A percentile compares a stretch with the other conserved stretches of the same genome.
Conservation (phyloP, 2,888 invertebrate species). For the Nephrotoma guestfalica region DNA sequence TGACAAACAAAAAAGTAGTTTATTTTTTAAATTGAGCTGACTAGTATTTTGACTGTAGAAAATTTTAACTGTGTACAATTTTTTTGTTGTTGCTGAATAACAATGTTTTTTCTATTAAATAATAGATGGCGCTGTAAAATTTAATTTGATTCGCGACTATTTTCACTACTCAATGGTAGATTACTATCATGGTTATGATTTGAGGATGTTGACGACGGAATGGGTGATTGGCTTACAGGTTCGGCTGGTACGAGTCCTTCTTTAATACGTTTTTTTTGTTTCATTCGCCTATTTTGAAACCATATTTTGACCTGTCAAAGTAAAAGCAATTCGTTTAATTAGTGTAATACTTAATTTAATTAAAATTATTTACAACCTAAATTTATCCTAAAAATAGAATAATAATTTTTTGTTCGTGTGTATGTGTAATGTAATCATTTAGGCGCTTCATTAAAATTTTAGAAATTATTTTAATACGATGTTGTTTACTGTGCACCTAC, state of each 20-base stretch:
- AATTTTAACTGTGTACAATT: not conserved
- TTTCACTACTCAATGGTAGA: slow-evolving; percentile 46
- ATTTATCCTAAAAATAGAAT: not conserved
- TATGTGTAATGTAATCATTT: not conserved
- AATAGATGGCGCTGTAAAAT: not conserved
- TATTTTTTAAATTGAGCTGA: not conserved
- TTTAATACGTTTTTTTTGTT: slow-evolving; percentile 93
- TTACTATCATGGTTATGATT: slow-evolving; percentile 15
- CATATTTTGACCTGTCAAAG: slow-evolving; percentile 69
- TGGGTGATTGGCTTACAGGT: slow-evolving; percentile 36
- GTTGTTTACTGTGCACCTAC: too few species aligned
- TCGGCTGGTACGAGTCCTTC: slow-evolving; percentile 67
- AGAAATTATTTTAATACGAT: too few species aligned
- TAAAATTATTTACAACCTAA: not conserved
- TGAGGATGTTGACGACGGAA: slow-evolving; percentile 20
- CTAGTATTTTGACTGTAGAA: not conserved
- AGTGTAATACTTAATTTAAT: slow-evolving; percentile 32
- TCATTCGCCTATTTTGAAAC: slow-evolving; percentile 98
- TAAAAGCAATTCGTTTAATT: not conserved
- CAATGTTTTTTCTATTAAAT: not conserved
- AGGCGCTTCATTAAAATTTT: too few species aligned
- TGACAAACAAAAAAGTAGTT: not conserved
- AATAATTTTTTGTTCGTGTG: not conserved
- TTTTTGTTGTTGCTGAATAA: not conserved
- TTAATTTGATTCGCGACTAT: slow-evolving; percentile 55